A percentile compares a stretch with the other conserved stretches of the same genome.
phyloP scores from a whole-genome alignment of 2,113 vertebrate genomes.

The Blennius ocellaris region DNA sequence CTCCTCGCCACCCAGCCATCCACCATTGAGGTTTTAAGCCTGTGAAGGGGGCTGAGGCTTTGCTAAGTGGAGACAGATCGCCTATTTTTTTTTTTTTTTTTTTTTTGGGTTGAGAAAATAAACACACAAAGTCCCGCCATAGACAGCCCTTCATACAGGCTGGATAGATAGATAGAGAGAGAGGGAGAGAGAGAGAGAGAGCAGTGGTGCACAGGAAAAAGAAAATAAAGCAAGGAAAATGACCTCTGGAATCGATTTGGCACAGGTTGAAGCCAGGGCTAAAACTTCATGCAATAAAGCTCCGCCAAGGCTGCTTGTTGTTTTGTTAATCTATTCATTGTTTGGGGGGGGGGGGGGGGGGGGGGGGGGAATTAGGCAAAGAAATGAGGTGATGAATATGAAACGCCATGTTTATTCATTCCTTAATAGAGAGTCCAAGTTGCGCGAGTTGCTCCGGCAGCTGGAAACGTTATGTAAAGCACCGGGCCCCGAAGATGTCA shows the following conservation, averaged over 20 bases:
- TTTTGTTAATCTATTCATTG: conserved; percentile 58
- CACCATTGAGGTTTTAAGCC: conserved; percentile 38
- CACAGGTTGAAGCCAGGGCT: conserved; percentile 60
- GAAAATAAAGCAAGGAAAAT: conserved; percentile 59
- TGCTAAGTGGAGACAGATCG: conserved; percentile 77
- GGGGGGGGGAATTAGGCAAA: too few species aligned
- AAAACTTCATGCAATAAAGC: conserved; percentile 34
- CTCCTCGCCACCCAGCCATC: conserved; percentile 31
- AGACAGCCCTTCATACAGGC: conserved; percentile 39
- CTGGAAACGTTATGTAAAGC: conserved; percentile 15
- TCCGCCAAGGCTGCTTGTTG: conserved; percentile 49
- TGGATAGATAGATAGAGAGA: conserved; percentile 56
- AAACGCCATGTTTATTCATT: conserved; percentile 28
- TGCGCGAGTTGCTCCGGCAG: conserved; percentile 2
- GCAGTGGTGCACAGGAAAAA: conserved; percentile 49
- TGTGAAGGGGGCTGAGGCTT: conserved; percentile 51
- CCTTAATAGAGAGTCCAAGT: conserved; percentile 5
- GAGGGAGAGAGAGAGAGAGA: conserved; percentile 32
- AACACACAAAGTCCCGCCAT: conserved; percentile 56
- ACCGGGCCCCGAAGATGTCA: conserved; percentile 13
- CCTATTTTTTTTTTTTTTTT: conserved; percentile 15
- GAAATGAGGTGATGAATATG: too few species aligned
- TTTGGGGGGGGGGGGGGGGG: neutral
- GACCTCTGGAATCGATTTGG: conserved; percentile 78
- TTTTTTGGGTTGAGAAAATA: conserved; percentile 55